phyloP scores from a whole-genome alignment of 2,797 vertebrate species.

The Micrastur ruficollis region DNA sequence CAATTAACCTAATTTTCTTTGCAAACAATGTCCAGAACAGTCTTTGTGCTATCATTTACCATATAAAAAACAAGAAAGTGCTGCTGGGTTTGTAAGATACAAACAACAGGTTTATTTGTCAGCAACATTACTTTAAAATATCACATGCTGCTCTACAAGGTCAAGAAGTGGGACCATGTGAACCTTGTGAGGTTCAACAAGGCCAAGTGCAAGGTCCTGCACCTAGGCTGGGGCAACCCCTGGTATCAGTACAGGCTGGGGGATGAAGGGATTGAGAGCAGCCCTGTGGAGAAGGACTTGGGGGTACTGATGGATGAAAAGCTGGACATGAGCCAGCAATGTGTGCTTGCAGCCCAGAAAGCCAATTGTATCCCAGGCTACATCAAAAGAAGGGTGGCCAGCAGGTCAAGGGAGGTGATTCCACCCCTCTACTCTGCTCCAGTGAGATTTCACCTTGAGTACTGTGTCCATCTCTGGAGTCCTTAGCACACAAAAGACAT shows the following conservation, averaged over 20 bases:
- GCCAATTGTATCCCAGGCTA: not conserved
- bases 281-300: not conserved
- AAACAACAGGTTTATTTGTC: not conserved
- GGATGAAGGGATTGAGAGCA: not conserved
- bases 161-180: not conserved
- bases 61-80: not conserved
- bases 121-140: not conserved
- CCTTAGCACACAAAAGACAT: not conserved
- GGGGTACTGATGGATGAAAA: not conserved
- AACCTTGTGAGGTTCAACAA: not conserved
- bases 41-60: not conserved
- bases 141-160: not conserved
- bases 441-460: not conserved
- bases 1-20: constrained; percentile 4
- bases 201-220: not conserved
- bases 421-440: not conserved
- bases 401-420: not conserved
- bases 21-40: not conserved
- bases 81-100: not conserved
- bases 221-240: not conserved
- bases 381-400: not conserved
- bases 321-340: not conserved
- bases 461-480: not conserved
- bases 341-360: not conserved
- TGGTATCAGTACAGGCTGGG: not conserved